Percentiles rank a stretch among this genome's conserved stretches.
Conservation (phyloP, 2,888 invertebrate species). For the Fragum sueziense region DNA sequence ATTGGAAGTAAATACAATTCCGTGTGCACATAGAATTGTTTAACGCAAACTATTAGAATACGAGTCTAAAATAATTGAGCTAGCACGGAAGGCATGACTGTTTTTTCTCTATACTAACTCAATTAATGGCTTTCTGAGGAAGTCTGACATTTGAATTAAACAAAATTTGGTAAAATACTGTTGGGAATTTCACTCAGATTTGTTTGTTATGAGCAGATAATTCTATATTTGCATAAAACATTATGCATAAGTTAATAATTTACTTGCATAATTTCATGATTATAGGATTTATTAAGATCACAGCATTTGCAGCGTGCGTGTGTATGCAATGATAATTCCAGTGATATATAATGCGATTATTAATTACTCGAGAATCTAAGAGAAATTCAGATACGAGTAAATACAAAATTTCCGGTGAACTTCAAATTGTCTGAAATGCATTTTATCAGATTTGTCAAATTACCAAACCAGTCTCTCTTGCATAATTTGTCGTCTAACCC, state of each 20-base stretch:
- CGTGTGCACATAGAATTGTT: no score
- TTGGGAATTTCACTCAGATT: constrained; percentile 1
- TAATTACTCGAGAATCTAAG: background rate
- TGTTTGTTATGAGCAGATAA: constrained; percentile 1
- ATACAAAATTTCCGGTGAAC: no score
- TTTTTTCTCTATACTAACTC: background rate
- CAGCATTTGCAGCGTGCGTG: background rate
- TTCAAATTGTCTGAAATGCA: no score
- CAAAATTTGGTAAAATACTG: constrained; percentile 5
- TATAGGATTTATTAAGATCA: background rate
- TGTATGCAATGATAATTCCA: background rate
- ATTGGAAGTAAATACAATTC: no score
- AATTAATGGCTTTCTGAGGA: background rate
- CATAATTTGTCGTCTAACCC: no score
- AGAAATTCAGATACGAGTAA: no score
- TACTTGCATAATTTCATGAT: constrained; percentile 1
- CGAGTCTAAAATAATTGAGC: background rate
- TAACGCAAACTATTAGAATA: background rate
- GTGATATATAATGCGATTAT: background rate
- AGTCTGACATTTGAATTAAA: constrained; percentile 20
- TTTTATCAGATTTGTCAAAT: no score
- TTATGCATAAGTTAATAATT: constrained; percentile 13
- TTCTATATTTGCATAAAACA: constrained; percentile 8
- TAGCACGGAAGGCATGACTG: background rate
- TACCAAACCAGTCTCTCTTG: no score